phyloP scores from a whole-genome alignment of 2,888 invertebrate species.

The Conus canariensis region DNA sequence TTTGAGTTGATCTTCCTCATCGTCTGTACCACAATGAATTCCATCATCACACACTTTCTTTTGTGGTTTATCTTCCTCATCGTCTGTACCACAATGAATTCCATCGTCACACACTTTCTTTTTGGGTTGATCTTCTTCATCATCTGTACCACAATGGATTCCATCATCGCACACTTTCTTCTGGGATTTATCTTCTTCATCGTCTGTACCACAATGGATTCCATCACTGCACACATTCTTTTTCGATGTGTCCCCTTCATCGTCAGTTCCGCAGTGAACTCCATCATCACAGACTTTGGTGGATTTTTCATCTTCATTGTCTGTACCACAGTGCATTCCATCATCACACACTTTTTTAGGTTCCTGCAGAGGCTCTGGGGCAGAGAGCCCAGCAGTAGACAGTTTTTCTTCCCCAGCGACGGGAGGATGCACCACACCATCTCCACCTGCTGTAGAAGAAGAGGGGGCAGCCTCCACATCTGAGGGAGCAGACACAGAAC shows the following conservation, averaged over 20 bases:
- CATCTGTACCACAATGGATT: slow-evolving; percentile 57
- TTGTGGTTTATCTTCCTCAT: slow-evolving; percentile 48
- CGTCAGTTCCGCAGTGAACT: slow-evolving; percentile 60
- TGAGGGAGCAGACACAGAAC: neutral
- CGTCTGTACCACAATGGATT: slow-evolving; percentile 51
- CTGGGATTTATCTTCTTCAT: slow-evolving; percentile 42
- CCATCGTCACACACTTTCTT: slow-evolving; percentile 58
- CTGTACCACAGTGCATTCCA: slow-evolving; percentile 55
- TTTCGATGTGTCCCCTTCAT: slow-evolving; percentile 45
- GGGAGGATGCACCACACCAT: neutral
- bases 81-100: slow-evolving; percentile 60
- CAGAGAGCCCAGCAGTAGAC: neutral
- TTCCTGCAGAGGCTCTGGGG: neutral
- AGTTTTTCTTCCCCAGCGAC: neutral
- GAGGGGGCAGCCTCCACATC: neutral
- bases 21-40: slow-evolving; percentile 58
- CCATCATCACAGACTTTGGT: slow-evolving; percentile 54
- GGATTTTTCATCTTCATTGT: slow-evolving; percentile 43
- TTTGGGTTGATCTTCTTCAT: slow-evolving; percentile 42
- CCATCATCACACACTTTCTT: slow-evolving; percentile 55
- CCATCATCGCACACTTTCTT: slow-evolving; percentile 55
- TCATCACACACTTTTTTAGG: neutral
- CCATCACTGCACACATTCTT: slow-evolving; percentile 49
- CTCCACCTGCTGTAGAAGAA: neutral
- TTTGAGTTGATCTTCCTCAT: slow-evolving; percentile 45